phyloP scores from a whole-genome alignment of 2,888 invertebrate species.

The Fragum whitleyi region DNA sequence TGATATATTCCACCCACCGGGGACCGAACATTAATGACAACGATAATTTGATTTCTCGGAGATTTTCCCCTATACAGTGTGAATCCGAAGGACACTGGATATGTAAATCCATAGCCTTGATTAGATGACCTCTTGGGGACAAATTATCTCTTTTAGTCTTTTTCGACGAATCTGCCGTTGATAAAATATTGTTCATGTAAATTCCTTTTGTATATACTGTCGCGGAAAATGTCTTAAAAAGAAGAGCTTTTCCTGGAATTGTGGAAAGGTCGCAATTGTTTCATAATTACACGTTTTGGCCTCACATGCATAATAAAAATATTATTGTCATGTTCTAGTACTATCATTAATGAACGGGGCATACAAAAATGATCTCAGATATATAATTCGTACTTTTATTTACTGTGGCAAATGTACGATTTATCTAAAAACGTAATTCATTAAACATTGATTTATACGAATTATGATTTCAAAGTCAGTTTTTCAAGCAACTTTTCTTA shows the following conservation, averaged over 20 bases:
- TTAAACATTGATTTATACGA: too few relatives aligned
- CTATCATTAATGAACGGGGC: neutral
- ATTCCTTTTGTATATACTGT: too few relatives aligned
- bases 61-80: constrained; percentile 5
- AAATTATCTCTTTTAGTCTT: constrained; percentile 2
- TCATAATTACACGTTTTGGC: neutral
- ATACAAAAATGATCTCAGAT: too few relatives aligned
- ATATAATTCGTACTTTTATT: too few relatives aligned
- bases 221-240: too few relatives aligned
- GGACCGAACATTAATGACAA: neutral
- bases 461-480: too few relatives aligned
- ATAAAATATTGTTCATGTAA: too few relatives aligned
- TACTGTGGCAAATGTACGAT: too few relatives aligned
- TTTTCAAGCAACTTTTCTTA: too few relatives aligned
- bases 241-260: neutral
- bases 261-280: neutral
- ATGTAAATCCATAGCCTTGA: neutral
- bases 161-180: neutral
- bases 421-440: too few relatives aligned
- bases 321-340: neutral
- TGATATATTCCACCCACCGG: neutral
- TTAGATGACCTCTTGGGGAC: neutral
- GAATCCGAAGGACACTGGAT: constrained; percentile 10
- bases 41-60: constrained; percentile 19
- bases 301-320: neutral